Evolutionary conservation across 2,888 invertebrate species (phyloP), one percentile per base, ranked within the genome.

Genomic region (Brassicogethes aeneus): DNA sequence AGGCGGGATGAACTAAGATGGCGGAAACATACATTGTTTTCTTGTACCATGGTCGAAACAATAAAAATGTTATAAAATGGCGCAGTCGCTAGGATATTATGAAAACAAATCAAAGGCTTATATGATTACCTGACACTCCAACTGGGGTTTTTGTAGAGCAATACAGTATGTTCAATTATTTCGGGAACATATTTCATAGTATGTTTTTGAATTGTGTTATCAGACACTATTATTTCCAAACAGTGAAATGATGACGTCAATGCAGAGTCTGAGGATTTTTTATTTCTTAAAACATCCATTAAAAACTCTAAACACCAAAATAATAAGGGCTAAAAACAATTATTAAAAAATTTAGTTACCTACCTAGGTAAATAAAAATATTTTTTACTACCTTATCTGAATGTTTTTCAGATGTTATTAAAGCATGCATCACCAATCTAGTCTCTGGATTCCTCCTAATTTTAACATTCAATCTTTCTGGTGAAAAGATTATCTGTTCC

Each of bases 391-490:
- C 59, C 47, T 52, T 57, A 17, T 48, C 40, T 29, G 45, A 37
- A 46, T 42, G 40, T 15, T 30, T 43, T 32, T 53, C 54, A n/a
- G 54, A 48, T 16, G 41, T 32, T 43, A 53, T 55, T 35, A 59
- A 38, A 12, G 58, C 53, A 40, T 58, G 58, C 30, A 59, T 46
- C 2, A 58, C 51, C 16, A 59, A 41, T 44, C 59, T 47, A 30
- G 51, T 54, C 43, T 58, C 57, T 13, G 59, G 59, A 43, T 49
- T 54, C 17, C 54, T 45, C 14, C 59, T 46, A 30, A 59, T 58
- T 37, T 56, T 57, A 34, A 54, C 35, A 34, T 49, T 40, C 32
- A 44, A 43, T 12, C 34, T 33, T 15, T 37, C 3, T 3, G 48
- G 31, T 35, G 17, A 42, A 16, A 43, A 10, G 17, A 36, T 37